Evolutionary conservation across 2,888 invertebrate species (phyloP).

Genomic region (Zygothrica quintamaculata): DNA sequence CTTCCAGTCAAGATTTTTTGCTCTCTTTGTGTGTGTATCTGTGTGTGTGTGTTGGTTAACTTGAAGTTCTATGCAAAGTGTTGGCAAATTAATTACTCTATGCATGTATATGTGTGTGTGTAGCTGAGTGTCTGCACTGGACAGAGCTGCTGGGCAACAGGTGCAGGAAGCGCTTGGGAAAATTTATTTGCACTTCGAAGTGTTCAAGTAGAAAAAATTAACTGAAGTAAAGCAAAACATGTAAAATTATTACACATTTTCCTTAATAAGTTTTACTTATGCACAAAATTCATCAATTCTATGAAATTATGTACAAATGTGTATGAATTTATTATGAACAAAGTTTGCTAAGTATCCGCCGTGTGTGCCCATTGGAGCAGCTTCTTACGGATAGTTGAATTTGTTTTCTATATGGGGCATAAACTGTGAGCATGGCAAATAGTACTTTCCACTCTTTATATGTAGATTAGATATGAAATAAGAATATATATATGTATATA

Average conservation of each 20-base stretch:
- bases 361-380: too few relatives aligned
- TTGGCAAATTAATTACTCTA: constrained; percentile 56
- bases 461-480: too few relatives aligned
- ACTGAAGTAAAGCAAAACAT: not conserved
- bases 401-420: too few relatives aligned
- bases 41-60: constrained; percentile 20
- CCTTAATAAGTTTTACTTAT: too few relatives aligned
- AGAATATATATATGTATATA: too few relatives aligned
- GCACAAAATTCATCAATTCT: too few relatives aligned
- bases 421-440: too few relatives aligned
- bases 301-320: too few relatives aligned
- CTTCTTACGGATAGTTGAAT: too few relatives aligned
- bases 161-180: constrained; percentile 27
- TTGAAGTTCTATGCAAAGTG: constrained; percentile 45
- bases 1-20: constrained; percentile 12
- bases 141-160: constrained; percentile 41
- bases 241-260: not conserved
- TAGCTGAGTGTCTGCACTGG: not conserved
- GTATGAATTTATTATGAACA: too few relatives aligned
- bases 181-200: constrained; percentile 16
- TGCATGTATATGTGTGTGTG: not conserved
- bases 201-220: constrained; percentile 4
- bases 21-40: not conserved
- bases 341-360: too few relatives aligned
- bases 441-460: too few relatives aligned